Evolutionary conservation across 1,140 invertebrate species (phyloP).

Genomic region (Ectropis grisescens): DNA sequence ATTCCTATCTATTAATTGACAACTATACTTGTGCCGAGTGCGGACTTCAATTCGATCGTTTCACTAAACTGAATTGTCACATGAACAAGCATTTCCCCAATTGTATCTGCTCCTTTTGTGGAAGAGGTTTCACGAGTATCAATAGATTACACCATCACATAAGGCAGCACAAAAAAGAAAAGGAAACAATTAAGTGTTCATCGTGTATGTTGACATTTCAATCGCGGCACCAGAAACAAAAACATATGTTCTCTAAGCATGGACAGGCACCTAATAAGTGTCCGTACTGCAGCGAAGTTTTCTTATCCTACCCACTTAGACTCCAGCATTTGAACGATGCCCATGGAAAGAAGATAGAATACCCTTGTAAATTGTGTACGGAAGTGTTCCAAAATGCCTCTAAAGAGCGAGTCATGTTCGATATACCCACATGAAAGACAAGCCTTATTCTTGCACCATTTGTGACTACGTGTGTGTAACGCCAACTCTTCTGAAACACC

Average conservation of each 20-base stretch:
- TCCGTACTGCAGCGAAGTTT: conserved; percentile 44
- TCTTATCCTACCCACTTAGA: conserved; percentile 43
- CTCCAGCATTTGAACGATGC: conserved; percentile 39
- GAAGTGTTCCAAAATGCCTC: conserved; percentile 36
- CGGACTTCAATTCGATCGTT: too few species aligned
- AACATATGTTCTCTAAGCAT: conserved; percentile 41
- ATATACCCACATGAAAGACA: conserved; percentile 35
- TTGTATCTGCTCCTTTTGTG: conserved; percentile 77
- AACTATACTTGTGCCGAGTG: too few species aligned
- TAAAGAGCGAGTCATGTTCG: conserved; percentile 33
- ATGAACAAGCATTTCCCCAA: conserved; percentile 58
- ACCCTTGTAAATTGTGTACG: conserved; percentile 28
- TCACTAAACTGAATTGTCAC: conserved; percentile 51
- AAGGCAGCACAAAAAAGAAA: conserved; percentile 70
- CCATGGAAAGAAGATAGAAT: conserved; percentile 31
- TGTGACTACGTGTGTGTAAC: conserved; percentile 55
- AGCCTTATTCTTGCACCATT: conserved; percentile 43
- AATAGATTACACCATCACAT: conserved; percentile 70
- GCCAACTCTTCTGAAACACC: conserved; percentile 34
- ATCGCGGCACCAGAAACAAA: conserved; percentile 42
- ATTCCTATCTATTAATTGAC: too few species aligned
- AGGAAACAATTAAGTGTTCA: conserved; percentile 80
- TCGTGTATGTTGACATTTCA: conserved; percentile 81
- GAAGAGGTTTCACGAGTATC: conserved; percentile 72
- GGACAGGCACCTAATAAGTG: conserved; percentile 45